Base-by-base conservation (phyloP, 2,113 vertebrate genomes). In the Erythrolamprus reginae region DNA sequence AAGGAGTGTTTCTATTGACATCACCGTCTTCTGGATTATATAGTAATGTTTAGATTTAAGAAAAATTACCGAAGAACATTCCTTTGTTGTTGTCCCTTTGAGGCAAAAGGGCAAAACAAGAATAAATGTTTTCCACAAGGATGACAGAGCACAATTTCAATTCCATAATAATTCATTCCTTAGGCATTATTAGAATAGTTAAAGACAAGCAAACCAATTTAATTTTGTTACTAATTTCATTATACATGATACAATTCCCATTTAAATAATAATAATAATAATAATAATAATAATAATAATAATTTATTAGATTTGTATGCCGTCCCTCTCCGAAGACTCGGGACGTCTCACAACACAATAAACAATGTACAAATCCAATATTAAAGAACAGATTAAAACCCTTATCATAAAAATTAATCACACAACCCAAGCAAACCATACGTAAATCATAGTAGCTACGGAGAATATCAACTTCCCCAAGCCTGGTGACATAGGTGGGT, bases 1-100 rank as follows among this genome's bases (percentile, higher is more conserved):
- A 42, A 28, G 28, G 61, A 86, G 12, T 38, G 50, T 89, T 92
- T 87, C 38, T 48, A 8, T 51, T 92, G 89, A 89, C 88, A 48
- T 87, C n/a, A 2, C 21, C 88, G 77, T 7, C 3, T 1, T 28
- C 42, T 48, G 1, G 0, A 38, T 83, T 92, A 86, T 33, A n/a
- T 6, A 33, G 24, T 0, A 0, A 61, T 48, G 19, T 0, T 13
- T 61, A 51, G n/a, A 6, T 28, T 88, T 33, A 65, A 89, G 26
- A 70, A 42, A 8, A 10, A 10, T n/a, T 56, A 17, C 7, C 33
- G 56, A 89, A 90, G 33, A 53, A 2, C 17, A 52, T 52, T 58
- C 87, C 50, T 23, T 58, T 15, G 45, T 28, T 61, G 55, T 84
- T 90, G 84, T 90, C 10, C 9, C 7, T 42, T 38, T 23, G 55